phyloP scores from a whole-genome alignment of 23 tunicate genomes.

The Botrylloides violaceus region DNA sequence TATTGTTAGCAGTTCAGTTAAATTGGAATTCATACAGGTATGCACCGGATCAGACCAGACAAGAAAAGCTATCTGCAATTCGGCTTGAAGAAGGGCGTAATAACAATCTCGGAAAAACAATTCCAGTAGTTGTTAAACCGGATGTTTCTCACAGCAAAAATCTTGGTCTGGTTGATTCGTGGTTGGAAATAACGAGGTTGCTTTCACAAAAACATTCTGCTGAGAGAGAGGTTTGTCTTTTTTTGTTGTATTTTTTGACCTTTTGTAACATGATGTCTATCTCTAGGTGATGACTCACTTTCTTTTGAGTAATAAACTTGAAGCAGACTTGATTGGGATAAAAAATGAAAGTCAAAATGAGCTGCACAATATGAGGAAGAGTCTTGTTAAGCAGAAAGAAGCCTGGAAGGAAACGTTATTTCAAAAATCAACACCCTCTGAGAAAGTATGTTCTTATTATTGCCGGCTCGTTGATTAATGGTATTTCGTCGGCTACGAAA shows the following conservation, averaged over 20 bases:
- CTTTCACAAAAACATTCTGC: conserved; percentile 52
- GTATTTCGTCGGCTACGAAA: too few relatives aligned
- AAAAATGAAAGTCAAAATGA: conserved; percentile 22
- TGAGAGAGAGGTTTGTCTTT: conserved; percentile 48
- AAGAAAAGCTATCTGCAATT: conserved; percentile 37
- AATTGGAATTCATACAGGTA: conserved; percentile 31
- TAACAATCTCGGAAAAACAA: conserved; percentile 12
- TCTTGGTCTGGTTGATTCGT: conserved; percentile 62
- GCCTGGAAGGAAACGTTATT: conserved; percentile 21
- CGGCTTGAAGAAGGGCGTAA: conserved; percentile 19
- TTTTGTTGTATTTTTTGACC: neutral
- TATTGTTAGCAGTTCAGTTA: too few relatives aligned
- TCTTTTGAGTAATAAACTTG: conserved; percentile 20
- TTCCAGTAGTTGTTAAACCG: conserved; percentile 25
- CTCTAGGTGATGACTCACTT: conserved; percentile 60
- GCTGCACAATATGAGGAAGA: conserved; percentile 11
- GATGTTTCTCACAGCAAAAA: conserved; percentile 54
- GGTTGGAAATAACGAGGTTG: conserved; percentile 62
- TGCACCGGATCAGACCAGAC: conserved; percentile 38
- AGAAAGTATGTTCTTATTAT: conserved; percentile 27
- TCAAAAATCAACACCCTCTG: neutral
- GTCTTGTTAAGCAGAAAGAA: conserved; percentile 25
- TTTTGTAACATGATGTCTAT: neutral
- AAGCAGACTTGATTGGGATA: neutral
- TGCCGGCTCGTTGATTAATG: too few relatives aligned